Evolutionary conservation across 2,113 vertebrate species (phyloP), one percentile per base, ranked within the genome.

Genomic region (Irena cyanogastra): DNA sequence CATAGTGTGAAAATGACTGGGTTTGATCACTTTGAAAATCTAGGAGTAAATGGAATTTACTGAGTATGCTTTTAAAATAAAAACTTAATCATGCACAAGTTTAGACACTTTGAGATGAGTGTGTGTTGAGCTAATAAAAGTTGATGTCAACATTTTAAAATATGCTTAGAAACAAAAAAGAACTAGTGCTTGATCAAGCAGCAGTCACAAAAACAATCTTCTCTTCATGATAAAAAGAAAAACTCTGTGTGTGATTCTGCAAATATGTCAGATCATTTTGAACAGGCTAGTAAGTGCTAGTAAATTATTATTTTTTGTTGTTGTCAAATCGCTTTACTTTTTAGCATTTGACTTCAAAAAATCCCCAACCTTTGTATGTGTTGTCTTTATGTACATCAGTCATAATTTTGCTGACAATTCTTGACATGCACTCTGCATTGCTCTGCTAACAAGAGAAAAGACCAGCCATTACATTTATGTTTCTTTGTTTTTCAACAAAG

Each of bases 401-500:
- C 98, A 97, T 97, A 95, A 97, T 98, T 97, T 97, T 97, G 96
- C 94, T 93, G 28, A 95, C 97, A 91, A 76, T 97, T 95, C 94
- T 95, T 87, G 95, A 97, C 98, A 93, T 86, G 83, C 56, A 92
- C 95, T 96, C 94, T 97, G 94, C 52, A 41, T 96, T 97, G 69
- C 96, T 96, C 92, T 95, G 89, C 97, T 98, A 98, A 98, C 97
- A 96, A 98, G 98, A 98, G 98, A 97, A 98, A 98, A 98, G 97
- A 93, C 97, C 97, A 94, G 95, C 97, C 98, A 97, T 98, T 98
- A 98, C 94, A 96, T 98, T 98, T 98, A 98, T 97, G 97, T 95
- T 96, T 97, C 97, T 98, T 98, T 98, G 98, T 98, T 98, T 98
- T 98, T 97, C 96, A 97, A 89, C 97, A 95, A 97, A 98, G 98